A percentile compares a stretch with the other conserved stretches of the same genome.
Evolutionary conservation across 1,140 invertebrate species (phyloP).

Genomic region (Atopsyche davidsoni): DNA sequence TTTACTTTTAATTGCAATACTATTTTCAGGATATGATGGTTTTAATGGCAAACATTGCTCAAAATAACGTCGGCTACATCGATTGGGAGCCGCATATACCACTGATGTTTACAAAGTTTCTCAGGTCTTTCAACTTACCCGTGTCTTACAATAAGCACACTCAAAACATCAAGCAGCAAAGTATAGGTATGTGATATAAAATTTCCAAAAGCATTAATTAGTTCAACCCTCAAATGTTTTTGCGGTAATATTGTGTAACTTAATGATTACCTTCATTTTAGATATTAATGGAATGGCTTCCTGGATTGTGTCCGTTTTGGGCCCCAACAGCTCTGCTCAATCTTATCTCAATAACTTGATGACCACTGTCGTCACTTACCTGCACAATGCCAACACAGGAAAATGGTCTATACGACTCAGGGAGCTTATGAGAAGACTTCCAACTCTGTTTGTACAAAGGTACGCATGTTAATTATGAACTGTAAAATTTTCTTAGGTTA

Average conservation of each 20-base stretch:
- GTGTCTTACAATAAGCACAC: conserved; percentile 63
- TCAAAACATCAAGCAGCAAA: conserved; percentile 24
- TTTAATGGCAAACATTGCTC: conserved; percentile 67
- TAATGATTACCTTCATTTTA: conserved; percentile 25
- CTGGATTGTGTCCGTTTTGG: conserved; percentile 66
- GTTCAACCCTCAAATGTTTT: not conserved
- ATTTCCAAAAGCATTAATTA: not conserved
- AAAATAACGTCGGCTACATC: conserved; percentile 74
- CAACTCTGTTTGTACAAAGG: conserved; percentile 48
- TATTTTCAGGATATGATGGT: conserved; percentile 59
- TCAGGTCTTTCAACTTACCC: conserved; percentile 71
- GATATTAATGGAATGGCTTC: conserved; percentile 54
- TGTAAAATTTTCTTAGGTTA: not conserved
- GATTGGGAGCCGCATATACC: conserved; percentile 82
- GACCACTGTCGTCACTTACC: conserved; percentile 79
- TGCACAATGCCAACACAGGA: conserved; percentile 83
- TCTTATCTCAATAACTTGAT: conserved; percentile 75
- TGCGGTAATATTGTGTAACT: not conserved
- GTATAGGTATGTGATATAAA: conserved; percentile 18
- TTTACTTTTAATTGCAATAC: conserved; percentile 10
- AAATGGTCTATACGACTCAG: conserved; percentile 64
- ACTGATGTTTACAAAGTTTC: conserved; percentile 74
- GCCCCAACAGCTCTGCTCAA: conserved; percentile 55
- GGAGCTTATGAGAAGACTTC: conserved; percentile 57
- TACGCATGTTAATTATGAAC: conserved; percentile 6